A percentile compares a stretch with the other conserved stretches of the same genome.
Conservation (phyloP, 2,113 vertebrate genomes). For the Peromyscus leucopus region DNA sequence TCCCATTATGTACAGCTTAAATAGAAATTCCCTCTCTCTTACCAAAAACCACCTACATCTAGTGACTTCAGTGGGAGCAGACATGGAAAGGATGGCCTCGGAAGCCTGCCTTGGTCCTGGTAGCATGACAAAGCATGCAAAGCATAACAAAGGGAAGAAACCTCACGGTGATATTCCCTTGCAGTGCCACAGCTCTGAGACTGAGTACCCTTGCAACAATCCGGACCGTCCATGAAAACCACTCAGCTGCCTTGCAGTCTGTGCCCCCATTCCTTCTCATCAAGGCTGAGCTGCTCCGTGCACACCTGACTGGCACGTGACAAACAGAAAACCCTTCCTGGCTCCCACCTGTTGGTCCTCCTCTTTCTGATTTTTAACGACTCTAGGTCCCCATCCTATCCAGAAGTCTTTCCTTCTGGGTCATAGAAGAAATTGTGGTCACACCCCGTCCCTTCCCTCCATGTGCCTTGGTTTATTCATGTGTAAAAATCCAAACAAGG, state of each 20-base stretch:
- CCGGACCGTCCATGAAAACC: background rate
- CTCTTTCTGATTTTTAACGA: conserved; percentile 10
- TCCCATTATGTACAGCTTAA: conserved; percentile 68
- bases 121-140: background rate
- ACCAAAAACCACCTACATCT: conserved; percentile 51
- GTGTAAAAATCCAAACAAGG: background rate
- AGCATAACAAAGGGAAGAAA: background rate
- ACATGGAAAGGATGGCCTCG: conserved; percentile 51
- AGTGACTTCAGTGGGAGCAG: conserved; percentile 42
- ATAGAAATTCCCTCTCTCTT: conserved; percentile 53
- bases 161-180: background rate
- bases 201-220: background rate
- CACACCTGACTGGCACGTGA: background rate
- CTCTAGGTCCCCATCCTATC: background rate
- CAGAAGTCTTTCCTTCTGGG: background rate
- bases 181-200: background rate
- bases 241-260: background rate
- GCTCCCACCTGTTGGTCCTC: background rate
- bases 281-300: background rate
- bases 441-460: background rate
- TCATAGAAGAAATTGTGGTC: background rate
- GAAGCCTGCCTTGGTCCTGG: conserved; percentile 29
- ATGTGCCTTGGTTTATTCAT: background rate
- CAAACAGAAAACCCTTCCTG: background rate
- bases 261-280: background rate